phyloP scores from a whole-genome alignment of 2,113 vertebrate genomes.

The Scalopus aquaticus region DNA sequence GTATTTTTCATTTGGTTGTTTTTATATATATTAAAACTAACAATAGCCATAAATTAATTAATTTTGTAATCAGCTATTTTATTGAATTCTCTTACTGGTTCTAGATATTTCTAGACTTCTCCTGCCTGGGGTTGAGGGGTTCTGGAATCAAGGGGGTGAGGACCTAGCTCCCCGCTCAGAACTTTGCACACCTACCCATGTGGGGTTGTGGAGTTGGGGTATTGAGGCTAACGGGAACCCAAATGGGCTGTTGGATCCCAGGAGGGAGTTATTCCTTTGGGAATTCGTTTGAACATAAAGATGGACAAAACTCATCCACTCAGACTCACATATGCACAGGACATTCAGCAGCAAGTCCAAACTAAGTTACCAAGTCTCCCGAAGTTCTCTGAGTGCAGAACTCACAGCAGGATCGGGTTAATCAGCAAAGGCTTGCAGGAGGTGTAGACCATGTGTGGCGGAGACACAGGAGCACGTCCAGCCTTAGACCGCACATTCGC shows the following conservation, averaged over 20 bases:
- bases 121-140: neutral
- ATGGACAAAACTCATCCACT: neutral
- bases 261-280: neutral
- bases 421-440: neutral
- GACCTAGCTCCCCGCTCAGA: neutral
- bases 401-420: neutral
- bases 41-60: neutral
- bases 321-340: neutral
- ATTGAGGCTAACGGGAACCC: neutral
- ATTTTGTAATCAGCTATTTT: neutral
- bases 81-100: neutral
- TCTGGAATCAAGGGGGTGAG: neutral
- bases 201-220: neutral
- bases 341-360: neutral
- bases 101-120: neutral
- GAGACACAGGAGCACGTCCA: neutral
- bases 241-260: neutral
- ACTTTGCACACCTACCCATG: neutral
- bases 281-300: neutral
- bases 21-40: neutral
- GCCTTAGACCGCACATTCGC: neutral
- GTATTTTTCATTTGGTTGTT: neutral
- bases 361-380: neutral
- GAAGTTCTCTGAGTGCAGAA: neutral
- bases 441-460: neutral